Base-by-base conservation (phyloP, 2,113 vertebrate species). In the Lophotis ruficrista region DNA sequence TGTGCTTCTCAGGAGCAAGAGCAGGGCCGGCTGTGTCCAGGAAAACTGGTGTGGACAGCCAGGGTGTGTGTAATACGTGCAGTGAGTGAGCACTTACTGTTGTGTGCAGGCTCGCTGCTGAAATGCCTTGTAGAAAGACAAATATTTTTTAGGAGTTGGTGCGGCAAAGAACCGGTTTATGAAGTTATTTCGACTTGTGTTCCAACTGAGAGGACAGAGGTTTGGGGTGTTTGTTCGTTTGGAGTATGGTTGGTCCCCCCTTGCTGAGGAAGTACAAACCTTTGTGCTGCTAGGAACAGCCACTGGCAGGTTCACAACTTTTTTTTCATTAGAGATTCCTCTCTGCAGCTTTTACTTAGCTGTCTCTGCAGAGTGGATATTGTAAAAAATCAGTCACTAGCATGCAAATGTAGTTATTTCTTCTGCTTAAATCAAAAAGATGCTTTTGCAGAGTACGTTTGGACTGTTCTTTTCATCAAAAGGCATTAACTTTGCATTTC, bases 51-150 rank as follows among this genome's bases (percentile, higher is more conserved):
- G 72, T 3, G 43, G 48, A 0, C 20, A 72, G 83, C 45, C 88
- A 71, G 57, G 33, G 31, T 7, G 17, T 6, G 0, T 0, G 12
- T 2, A 5, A 3, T 4, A 2, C 0, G 7, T 9, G 72, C 33
- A 9, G 15, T 3, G 21, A 48, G 12, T 11, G 33, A 25, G 1
- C 5, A 0, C 3, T 14, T 1, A 3, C 45, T 65, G 43, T 5
- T 19, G 43, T 0, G 25, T 20, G 38, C 75, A 12, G 41, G 38
- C 47, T 5, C n/a, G 24, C 7, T 58, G 56, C 9, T 69, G 53
- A 47, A 83, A 50, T 27, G 86, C 83, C 65, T 43, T 35, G 8
- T 24, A 69, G 70, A 19, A 58, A 81, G 20, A 35, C 14, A 12
- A 68, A 7, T 18, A 20, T n/a, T 76, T 76, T 51, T 19, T 15